These are phyloP conservation scores for Lampris incognitus DNA, from an alignment of 2,113 vertebrate species.

Conservation along the genomic window DNA sequence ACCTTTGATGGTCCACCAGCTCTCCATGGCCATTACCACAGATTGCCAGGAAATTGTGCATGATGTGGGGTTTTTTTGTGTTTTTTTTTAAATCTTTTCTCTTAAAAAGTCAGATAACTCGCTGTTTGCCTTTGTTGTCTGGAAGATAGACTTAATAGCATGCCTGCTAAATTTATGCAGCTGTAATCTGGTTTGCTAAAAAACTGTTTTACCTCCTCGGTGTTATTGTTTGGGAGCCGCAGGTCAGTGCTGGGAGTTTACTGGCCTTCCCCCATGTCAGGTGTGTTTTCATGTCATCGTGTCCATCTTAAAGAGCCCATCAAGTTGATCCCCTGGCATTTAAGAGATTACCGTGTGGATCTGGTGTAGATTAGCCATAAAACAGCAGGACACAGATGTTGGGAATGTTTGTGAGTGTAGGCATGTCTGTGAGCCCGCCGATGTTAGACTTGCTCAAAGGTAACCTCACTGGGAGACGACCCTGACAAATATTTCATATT, in stretches of 20 bases:
- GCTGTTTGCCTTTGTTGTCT: constrained; percentile 60
- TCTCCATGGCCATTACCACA: constrained; percentile 66
- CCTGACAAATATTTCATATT: background rate
- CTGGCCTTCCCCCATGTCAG: constrained; percentile 46
- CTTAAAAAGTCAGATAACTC: constrained; percentile 50
- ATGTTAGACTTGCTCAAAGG: constrained; percentile 21
- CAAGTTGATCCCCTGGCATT: constrained; percentile 65
- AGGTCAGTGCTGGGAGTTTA: constrained; percentile 45
- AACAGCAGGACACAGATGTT: constrained; percentile 48
- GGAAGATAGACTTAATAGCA: constrained; percentile 50
- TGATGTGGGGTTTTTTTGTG: constrained; percentile 27
- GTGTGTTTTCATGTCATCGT: constrained; percentile 64
- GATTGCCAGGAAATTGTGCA: constrained; percentile 65
- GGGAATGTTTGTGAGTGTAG: constrained; percentile 37
- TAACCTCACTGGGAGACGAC: constrained; percentile 8
- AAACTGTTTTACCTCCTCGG: constrained; percentile 41
- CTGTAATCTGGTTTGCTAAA: constrained; percentile 52
- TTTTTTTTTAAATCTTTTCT: constrained; percentile 27
- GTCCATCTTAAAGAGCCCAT: constrained; percentile 54
- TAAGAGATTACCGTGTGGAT: constrained; percentile 53
- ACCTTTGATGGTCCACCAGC: constrained; percentile 81
- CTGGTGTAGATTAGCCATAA: constrained; percentile 62
- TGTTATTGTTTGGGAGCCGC: constrained; percentile 54
- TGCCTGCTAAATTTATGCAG: constrained; percentile 40
- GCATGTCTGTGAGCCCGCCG: constrained; percentile 34